Evolutionary conservation across 2,113 vertebrate species (phyloP).

Genomic region (Oenanthe melanoleuca): DNA sequence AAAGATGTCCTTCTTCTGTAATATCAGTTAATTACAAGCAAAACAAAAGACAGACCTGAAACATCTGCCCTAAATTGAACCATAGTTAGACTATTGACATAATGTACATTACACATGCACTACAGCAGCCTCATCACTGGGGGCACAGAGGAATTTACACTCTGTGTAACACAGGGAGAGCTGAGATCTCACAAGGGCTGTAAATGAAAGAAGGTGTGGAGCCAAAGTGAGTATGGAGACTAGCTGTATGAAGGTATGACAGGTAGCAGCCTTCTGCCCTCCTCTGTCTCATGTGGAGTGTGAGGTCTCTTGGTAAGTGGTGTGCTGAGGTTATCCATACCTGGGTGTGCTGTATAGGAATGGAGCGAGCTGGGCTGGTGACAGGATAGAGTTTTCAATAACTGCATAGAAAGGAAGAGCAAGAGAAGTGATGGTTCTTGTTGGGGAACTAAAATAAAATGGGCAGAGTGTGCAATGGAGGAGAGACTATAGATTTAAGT

Average conservation of each 20-base stretch:
- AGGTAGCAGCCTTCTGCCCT: background rate
- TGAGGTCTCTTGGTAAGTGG: background rate
- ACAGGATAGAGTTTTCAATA: background rate
- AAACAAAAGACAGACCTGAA: background rate
- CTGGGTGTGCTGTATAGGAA: background rate
- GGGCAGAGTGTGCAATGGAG: background rate
- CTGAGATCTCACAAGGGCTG: background rate
- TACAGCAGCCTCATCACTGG: background rate
- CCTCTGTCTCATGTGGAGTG: background rate
- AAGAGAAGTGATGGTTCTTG: background rate
- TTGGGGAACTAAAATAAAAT: background rate
- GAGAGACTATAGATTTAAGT: background rate
- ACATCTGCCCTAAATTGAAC: background rate
- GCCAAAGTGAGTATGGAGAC: background rate
- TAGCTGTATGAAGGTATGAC: background rate
- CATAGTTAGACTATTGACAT: background rate
- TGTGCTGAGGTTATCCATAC: background rate
- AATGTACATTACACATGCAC: background rate
- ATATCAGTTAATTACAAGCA: background rate
- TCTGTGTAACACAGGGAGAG: background rate
- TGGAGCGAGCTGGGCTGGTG: background rate
- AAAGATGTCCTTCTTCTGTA: background rate
- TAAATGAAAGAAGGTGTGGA: background rate
- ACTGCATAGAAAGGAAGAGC: background rate
- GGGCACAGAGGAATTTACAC: background rate